These are phyloP conservation scores for Planiliza haematocheilus DNA, from an alignment of 2,113 vertebrate genomes.

Conservation along the genomic window DNA sequence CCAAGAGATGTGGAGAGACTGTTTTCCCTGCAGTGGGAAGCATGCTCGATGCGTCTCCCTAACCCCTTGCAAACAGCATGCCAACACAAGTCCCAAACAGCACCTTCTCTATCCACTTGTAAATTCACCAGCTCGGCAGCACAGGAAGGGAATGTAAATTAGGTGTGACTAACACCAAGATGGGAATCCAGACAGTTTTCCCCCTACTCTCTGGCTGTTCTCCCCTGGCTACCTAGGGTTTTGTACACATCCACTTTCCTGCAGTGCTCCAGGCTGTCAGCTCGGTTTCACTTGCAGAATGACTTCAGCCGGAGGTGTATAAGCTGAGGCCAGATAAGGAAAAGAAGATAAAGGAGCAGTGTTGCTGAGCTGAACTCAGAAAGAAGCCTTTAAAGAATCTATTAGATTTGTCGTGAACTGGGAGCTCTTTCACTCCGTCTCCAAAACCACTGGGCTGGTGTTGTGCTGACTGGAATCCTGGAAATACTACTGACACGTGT, in stretches of 20 bases:
- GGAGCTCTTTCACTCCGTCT: constrained; percentile 39
- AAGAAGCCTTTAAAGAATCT: constrained; percentile 17
- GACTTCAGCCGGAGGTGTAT: constrained; percentile 62
- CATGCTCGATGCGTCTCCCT: constrained; percentile 60
- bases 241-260: constrained; percentile 74
- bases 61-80: constrained; percentile 72
- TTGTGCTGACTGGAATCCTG: constrained; percentile 28
- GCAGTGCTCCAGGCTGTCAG: constrained; percentile 69
- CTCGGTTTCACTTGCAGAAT: constrained; percentile 65
- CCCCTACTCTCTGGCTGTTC: constrained; percentile 56
- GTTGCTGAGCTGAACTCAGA: constrained; percentile 44
- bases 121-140: constrained; percentile 73
- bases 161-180: constrained; percentile 80
- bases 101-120: constrained; percentile 77
- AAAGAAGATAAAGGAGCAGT: constrained; percentile 45
- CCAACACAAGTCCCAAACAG: constrained; percentile 73
- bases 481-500: constrained; percentile 21
- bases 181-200: constrained; percentile 68
- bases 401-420: constrained; percentile 45
- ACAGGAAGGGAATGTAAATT: constrained; percentile 79
- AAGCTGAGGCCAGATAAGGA: constrained; percentile 50
- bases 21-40: constrained; percentile 64
- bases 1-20: constrained; percentile 55
- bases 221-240: constrained; percentile 67
- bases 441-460: constrained; percentile 7